Percentiles rank a stretch among this genome's conserved stretches.
phyloP scores from a whole-genome alignment of 2,113 vertebrate genomes.

The Acinonyx jubatus region DNA sequence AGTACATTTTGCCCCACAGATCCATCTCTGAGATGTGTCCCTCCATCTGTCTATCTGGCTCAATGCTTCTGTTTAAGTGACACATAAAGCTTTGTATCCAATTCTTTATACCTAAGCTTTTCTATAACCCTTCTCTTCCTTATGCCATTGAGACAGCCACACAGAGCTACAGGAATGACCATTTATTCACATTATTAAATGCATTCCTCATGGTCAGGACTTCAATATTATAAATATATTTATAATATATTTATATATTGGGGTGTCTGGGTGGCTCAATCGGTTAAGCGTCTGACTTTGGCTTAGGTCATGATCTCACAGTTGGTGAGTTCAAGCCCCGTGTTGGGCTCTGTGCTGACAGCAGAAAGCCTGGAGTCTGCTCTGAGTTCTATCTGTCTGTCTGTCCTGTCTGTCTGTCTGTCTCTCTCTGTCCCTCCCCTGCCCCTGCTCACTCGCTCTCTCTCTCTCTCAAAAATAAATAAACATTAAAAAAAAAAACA shows the following conservation, averaged over 20 bases:
- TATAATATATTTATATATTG: too few species aligned
- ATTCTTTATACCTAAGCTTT: constrained; percentile 35
- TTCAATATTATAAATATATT: not conserved
- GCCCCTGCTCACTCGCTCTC: too few species aligned
- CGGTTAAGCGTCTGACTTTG: too few species aligned
- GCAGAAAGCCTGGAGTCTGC: too few species aligned
- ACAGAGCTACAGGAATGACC: not conserved
- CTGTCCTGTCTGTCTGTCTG: too few species aligned
- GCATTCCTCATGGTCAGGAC: not conserved
- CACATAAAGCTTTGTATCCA: constrained; percentile 8
- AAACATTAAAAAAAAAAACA: not conserved
- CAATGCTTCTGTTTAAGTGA: constrained; percentile 61
- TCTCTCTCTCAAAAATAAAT: too few species aligned
- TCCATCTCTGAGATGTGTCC: constrained; percentile 45
- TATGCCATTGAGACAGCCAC: not conserved
- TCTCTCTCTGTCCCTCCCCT: too few species aligned
- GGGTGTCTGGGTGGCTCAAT: too few species aligned
- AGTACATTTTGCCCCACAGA: constrained; percentile 47
- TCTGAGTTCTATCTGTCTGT: too few species aligned
- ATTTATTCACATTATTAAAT: not conserved
- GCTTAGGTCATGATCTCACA: too few species aligned
- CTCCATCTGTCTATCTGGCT: constrained; percentile 53
- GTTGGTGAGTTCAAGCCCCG: too few species aligned
- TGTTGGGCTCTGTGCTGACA: too few species aligned
- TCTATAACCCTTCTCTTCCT: not conserved